Base-by-base conservation (phyloP, 2,888 invertebrate genomes). In the Notocelia uddmanniana region DNA sequence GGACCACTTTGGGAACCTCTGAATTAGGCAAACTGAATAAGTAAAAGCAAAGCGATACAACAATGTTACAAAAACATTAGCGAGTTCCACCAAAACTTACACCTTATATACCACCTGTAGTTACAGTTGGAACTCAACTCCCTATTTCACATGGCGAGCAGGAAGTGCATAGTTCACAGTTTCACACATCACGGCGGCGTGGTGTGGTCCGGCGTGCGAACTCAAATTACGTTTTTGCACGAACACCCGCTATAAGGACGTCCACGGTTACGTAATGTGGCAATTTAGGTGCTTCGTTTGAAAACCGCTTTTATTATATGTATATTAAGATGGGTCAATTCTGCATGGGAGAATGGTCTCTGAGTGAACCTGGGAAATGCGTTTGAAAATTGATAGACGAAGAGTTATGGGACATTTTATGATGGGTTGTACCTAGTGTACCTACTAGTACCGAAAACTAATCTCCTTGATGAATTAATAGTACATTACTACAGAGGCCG, bases 181-280 rank as follows among this genome's bases (percentile, higher is more conserved):
- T 70, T 60, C 60, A 18, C 68, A 69, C 59, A 19, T 63, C 50
- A 52, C 37, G 34, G 21, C 21, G 18, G 71, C 62, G 71, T 72
- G 71, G 71, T 69, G 71, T 72, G 71, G 71, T 72, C 70, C 55
- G 15, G 34, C 50, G 69, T 64, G 69, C 37, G 69, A 69, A 55
- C 26, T 18, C 67, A 59, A 69, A 74, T 74, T 63, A 68, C 62
- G 57, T 71, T 74, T 71, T 74, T 71, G 74, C 74, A 68, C 58
- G 71, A 71, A 63, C 41, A 34, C 45, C n/a, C 41, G 37, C 50
- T 37, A 41, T 41, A 57, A 50, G 31, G 31, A 59, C 57, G 19
- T 21, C 54, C 55, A 72, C 57, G 48, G 62, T 68, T 62, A 68
- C 67, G 54, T 67, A 72, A 72, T 72, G 69, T 31, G 50, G 71